Conservation (phyloP, 1,140 invertebrate genomes). For the Notospermus geniculatus region DNA sequence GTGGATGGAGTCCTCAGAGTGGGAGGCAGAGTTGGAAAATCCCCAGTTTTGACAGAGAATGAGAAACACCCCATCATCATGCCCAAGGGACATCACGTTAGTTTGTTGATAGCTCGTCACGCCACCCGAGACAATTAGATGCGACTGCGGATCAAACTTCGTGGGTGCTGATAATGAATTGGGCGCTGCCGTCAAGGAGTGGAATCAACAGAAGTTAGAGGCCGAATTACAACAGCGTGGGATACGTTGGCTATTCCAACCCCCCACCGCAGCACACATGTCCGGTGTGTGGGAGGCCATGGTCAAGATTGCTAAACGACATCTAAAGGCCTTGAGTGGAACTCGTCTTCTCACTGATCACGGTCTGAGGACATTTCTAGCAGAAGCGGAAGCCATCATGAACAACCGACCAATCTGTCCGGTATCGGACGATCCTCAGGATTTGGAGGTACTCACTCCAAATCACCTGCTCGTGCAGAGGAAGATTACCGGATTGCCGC, state of each 20-base stretch:
- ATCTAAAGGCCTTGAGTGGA: not conserved
- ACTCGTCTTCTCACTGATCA: not conserved
- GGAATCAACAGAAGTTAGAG: not conserved
- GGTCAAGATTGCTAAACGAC: not conserved
- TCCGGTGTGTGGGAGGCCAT: not conserved
- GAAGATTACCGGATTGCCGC: not conserved
- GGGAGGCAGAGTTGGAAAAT: not conserved
- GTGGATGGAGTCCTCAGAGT: not conserved
- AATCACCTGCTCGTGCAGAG: not conserved
- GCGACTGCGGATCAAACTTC: slow-evolving; percentile 8
- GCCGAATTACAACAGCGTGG: not conserved
- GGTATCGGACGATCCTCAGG: not conserved
- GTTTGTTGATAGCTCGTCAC: not conserved
- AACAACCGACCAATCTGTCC: not conserved
- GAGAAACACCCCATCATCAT: slow-evolving; percentile 8
- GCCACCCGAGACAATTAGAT: not conserved
- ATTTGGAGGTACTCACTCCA: not conserved
- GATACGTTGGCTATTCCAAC: too few species aligned
- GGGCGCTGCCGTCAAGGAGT: too few species aligned
- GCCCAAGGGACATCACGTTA: not conserved
- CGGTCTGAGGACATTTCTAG: not conserved
- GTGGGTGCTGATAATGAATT: not conserved
- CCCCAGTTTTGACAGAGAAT: not conserved
- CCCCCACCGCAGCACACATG: not conserved
- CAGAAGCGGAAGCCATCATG: not conserved